Conservation (phyloP, 2,797 vertebrate genomes). For the Acipenser oxyrinchus region DNA sequence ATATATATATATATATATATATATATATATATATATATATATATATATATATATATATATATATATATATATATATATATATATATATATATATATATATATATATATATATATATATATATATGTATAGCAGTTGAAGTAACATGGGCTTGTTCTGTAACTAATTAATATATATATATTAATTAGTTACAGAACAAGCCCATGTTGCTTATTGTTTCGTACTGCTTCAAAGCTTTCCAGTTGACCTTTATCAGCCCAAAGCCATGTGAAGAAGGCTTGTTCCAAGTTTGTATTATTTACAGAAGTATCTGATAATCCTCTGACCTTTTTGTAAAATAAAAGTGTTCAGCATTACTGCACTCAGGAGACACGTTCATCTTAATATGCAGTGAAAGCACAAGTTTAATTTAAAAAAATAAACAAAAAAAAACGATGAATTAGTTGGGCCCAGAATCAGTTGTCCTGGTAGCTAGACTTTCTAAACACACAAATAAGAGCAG, state of each 20-base stretch:
- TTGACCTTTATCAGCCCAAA: not conserved
- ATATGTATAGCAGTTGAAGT: not conserved
- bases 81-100: no score
- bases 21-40: no score
- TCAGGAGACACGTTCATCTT: not conserved
- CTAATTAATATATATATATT: no score
- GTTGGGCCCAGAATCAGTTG: slow-evolving; percentile 2
- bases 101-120: no score
- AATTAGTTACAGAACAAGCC: not conserved
- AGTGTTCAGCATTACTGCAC: not conserved
- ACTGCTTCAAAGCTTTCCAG: not conserved
- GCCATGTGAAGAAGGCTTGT: not conserved
- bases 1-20: no score
- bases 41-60: no score
- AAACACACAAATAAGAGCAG: slow-evolving; percentile 5
- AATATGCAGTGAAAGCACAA: not conserved
- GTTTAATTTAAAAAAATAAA: not conserved
- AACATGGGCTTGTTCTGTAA: not conserved
- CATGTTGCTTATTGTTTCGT: not conserved
- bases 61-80: no score
- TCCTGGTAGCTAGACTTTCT: slow-evolving; percentile 3
- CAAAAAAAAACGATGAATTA: not conserved
- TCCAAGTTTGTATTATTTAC: not conserved
- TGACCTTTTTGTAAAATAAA: slow-evolving; percentile 26
- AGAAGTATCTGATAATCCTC: slow-evolving; percentile 29